Percentiles rank a stretch among this genome's conserved stretches.
These are phyloP conservation scores for Tinea trinotella DNA, from an alignment of 2,888 invertebrate species.

Conservation along the genomic window DNA sequence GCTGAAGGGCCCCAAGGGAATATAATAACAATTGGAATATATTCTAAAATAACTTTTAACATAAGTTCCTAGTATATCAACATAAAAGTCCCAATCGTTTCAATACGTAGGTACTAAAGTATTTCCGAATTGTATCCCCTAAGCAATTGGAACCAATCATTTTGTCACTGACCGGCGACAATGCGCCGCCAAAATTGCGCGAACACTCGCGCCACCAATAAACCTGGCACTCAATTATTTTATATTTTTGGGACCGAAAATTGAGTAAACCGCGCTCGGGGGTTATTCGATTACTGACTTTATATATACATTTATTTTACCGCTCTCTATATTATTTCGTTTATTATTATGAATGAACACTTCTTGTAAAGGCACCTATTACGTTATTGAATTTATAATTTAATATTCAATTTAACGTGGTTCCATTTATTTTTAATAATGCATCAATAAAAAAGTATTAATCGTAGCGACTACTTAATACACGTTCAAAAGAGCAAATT, in stretches of 20 bases:
- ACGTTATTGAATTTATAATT: no score
- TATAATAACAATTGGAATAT: no score
- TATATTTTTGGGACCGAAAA: conserved; percentile 8
- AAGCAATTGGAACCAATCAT: conserved; percentile 1
- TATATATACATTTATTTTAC: no score
- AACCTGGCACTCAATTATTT: conserved; percentile 16
- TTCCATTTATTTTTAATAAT: no score
- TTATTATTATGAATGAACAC: no score
- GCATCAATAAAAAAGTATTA: neutral
- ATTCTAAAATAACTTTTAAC: no score
- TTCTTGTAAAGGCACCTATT: no score
- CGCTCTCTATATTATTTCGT: no score
- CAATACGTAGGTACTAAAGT: neutral
- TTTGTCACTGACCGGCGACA: conserved; percentile 5
- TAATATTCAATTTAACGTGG: no score
- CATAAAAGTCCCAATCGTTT: no score
- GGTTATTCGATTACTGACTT: neutral
- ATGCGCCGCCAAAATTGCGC: conserved; percentile 11
- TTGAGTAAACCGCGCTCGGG: conserved; percentile 4
- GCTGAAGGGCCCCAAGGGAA: no score
- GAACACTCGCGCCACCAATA: conserved; percentile 3
- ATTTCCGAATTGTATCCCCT: neutral
- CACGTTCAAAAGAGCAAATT: neutral
- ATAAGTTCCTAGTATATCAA: no score
- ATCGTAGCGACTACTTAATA: neutral